These are phyloP conservation scores for Chloroclysta siterata DNA, from an alignment of 2,888 invertebrate genomes.

Conservation along the genomic window DNA sequence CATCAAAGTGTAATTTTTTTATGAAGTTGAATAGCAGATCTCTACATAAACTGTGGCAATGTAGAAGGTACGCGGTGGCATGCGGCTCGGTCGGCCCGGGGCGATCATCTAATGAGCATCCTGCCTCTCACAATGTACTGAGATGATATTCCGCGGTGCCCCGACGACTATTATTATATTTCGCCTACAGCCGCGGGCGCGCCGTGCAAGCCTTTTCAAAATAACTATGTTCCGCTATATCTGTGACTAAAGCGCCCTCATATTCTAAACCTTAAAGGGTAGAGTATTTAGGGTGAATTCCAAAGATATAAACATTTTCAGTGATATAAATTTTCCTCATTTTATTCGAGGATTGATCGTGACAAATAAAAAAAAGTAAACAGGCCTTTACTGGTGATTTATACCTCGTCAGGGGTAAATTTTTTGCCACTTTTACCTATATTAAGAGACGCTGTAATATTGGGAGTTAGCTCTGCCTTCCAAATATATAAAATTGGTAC, in stretches of 20 bases:
- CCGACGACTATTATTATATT: constrained; percentile 81
- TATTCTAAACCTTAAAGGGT: constrained; percentile 57
- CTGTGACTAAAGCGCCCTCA: constrained; percentile 60
- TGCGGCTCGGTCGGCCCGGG: constrained; percentile 59
- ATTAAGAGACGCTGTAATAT: too few relatives aligned
- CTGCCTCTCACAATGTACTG: constrained; percentile 81
- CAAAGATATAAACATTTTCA: background rate
- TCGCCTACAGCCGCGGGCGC: constrained; percentile 66
- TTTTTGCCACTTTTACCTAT: too few relatives aligned
- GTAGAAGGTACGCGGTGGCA: constrained; percentile 56
- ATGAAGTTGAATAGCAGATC: constrained; percentile 25
- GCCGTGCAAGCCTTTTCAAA: constrained; percentile 74
- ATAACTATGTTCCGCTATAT: constrained; percentile 68
- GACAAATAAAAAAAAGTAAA: too few relatives aligned
- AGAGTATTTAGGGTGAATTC: constrained; percentile 32
- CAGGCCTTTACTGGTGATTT: too few relatives aligned
- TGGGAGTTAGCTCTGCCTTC: too few relatives aligned
- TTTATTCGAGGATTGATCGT: too few relatives aligned
- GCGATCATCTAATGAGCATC: constrained; percentile 83
- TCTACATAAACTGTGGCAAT: constrained; percentile 44
- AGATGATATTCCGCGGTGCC: constrained; percentile 77
- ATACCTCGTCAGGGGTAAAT: too few relatives aligned
- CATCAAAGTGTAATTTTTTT: constrained; percentile 32
- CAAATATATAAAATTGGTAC: too few relatives aligned
- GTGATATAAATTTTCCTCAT: background rate